Evolutionary conservation across 2,113 vertebrate species (phyloP), one percentile per base, ranked within the genome.

Genomic region (Sceloporus tristichus): DNA sequence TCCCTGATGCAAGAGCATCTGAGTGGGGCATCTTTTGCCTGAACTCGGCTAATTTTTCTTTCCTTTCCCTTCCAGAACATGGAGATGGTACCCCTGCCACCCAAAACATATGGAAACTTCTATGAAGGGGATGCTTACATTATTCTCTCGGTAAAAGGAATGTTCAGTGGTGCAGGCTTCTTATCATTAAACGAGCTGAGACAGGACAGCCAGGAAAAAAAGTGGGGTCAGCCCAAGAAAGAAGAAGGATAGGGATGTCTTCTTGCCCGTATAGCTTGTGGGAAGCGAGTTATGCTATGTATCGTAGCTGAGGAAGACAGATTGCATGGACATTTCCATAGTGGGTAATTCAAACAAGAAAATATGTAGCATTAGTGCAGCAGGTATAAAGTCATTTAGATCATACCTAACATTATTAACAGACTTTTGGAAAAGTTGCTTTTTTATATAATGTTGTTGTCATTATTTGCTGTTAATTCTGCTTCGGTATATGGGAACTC

Each of bases 91-190:
- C 97, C 97, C 2, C 94, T 97, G 84, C 96, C 98, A 85, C 84
- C 95, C 75, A 97, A 93, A 89, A 93, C 94, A 81, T 96, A 96
- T 0, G 98, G 98, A 78, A 97, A 88, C 59, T 98, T 98, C 94
- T 98, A 94, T 0, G 98, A 98, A 27, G 98, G 98, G 1, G 98
- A 98, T 92, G 97, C 97, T 95, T 98, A 98, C 56, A 0, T 98
- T 9, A 76, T 98, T 94, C 93, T 98, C 85, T 95, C 95, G 93
- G 98, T 98, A 96, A 92, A 62, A 66, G 27, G 5, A 65, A 23
- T 59, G 62, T 48, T 62, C 25, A 82, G 74, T 62, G 27, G 25
- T 74, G 73, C 71, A 65, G 81, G 86, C 25, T 68, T 38, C 65
- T 65, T 40, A 19, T 71, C 16, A 25, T 0, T 0, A 9, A 42